Conservation (phyloP, 2,888 invertebrate genomes). For the Micoletzkya japonica region DNA sequence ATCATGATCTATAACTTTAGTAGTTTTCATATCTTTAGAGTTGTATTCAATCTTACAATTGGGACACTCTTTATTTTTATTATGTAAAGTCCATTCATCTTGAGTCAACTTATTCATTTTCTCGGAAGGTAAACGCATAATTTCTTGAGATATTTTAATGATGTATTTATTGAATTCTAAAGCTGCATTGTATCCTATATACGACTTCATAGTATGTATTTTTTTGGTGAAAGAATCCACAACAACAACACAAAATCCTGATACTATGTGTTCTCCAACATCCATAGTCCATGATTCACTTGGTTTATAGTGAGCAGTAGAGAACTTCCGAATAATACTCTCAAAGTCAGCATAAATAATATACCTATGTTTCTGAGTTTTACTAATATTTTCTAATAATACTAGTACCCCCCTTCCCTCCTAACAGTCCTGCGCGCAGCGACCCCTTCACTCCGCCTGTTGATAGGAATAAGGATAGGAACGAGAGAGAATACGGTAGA, state of each 20-base stretch:
- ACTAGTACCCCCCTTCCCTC: no score
- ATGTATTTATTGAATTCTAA: conserved; percentile 35
- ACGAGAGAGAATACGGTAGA: no score
- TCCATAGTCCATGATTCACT: conserved; percentile 29
- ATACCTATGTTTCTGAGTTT: conserved; percentile 37
- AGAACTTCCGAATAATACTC: conserved; percentile 31
- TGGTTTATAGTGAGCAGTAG: conserved; percentile 18
- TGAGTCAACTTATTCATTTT: conserved; percentile 31
- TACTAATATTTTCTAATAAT: no score
- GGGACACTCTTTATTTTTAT: conserved; percentile 26
- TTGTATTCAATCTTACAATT: conserved; percentile 28
- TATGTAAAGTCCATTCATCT: conserved; percentile 23
- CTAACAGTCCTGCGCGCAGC: no score
- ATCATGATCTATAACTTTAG: conserved; percentile 36
- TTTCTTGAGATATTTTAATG: conserved; percentile 32
- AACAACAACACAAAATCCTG: conserved; percentile 29
- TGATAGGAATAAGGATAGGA: no score
- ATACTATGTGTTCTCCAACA: conserved; percentile 24
- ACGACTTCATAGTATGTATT: conserved; percentile 29
- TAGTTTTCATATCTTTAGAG: conserved; percentile 6
- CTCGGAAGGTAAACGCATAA: conserved; percentile 30
- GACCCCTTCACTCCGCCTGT: no score
- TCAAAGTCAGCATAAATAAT: conserved; percentile 41
- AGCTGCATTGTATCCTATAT: conserved; percentile 31
- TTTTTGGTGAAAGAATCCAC: conserved; percentile 28